Evolutionary conservation across 1,140 invertebrate genomes (phyloP).

Genomic region (Drosophila auraria): DNA sequence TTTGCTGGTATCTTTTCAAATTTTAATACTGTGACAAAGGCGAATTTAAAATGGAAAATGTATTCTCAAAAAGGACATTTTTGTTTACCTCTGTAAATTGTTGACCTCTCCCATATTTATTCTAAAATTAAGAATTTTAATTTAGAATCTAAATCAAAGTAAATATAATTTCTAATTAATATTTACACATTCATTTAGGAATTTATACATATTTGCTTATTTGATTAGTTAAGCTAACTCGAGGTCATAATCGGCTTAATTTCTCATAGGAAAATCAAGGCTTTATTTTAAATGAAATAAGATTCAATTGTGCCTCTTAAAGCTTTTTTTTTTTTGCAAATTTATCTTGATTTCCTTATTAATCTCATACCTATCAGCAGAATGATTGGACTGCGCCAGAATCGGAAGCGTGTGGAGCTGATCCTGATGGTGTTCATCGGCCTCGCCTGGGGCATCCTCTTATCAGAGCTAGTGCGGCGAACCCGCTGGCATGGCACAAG

Average conservation of each 20-base stretch:
- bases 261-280: too few species aligned
- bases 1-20: too few species aligned
- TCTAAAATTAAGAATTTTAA: too few species aligned
- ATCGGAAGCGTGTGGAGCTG: slow-evolving; percentile 48
- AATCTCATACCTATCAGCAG: not conserved
- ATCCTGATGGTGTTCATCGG: slow-evolving; percentile 56
- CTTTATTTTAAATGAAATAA: too few species aligned
- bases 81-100: too few species aligned
- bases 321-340: not conserved
- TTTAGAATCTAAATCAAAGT: not conserved
- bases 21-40: too few species aligned
- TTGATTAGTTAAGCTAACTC: too few species aligned
- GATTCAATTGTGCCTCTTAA: not conserved
- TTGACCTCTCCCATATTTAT: too few species aligned
- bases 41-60: too few species aligned
- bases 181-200: not conserved
- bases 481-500: slow-evolving; percentile 11
- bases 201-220: too few species aligned
- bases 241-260: too few species aligned
- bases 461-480: slow-evolving; percentile 42
- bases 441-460: slow-evolving; percentile 43
- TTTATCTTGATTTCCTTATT: not conserved
- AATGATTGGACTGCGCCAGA: slow-evolving; percentile 28
- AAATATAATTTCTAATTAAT: not conserved
- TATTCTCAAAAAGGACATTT: too few species aligned